Conservation (phyloP, 2,797 vertebrate species). For the Chrysolophus pictus region DNA sequence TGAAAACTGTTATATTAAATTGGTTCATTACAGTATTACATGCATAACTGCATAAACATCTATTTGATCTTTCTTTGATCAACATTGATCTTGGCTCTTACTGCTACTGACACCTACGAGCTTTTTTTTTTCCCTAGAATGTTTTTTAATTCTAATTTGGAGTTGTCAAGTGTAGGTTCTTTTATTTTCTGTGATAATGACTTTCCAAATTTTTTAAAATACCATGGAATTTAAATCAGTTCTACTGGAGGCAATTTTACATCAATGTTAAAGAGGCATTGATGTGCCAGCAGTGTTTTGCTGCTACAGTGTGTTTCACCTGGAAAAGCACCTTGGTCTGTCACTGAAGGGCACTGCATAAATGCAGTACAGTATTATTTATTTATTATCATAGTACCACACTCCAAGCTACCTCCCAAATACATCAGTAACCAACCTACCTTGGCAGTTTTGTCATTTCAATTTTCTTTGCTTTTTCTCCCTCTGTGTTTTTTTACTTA, state of each 20-base stretch:
- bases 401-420: background rate
- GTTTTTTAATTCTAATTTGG: conserved; percentile 2
- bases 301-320: background rate
- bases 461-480: background rate
- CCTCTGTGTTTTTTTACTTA: background rate
- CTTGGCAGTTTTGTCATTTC: background rate
- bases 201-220: background rate
- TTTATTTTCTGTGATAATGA: background rate
- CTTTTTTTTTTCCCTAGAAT: background rate
- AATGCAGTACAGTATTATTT: conserved; percentile 5
- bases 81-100: conserved; percentile 18
- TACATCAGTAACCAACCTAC: background rate
- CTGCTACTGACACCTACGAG: background rate
- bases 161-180: background rate
- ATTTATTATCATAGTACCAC: background rate
- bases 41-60: conserved; percentile 33
- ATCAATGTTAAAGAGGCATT: background rate
- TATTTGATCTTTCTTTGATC: conserved; percentile 43
- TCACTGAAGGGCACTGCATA: conserved; percentile 22
- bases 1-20: conserved; percentile 42
- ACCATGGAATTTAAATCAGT: background rate
- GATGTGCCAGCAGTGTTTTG: background rate
- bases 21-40: conserved; percentile 29
- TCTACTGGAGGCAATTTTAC: background rate
- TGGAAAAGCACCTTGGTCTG: conserved; percentile 37